Conservation (phyloP, 2,113 vertebrate species). For the Corvus cornix region DNA sequence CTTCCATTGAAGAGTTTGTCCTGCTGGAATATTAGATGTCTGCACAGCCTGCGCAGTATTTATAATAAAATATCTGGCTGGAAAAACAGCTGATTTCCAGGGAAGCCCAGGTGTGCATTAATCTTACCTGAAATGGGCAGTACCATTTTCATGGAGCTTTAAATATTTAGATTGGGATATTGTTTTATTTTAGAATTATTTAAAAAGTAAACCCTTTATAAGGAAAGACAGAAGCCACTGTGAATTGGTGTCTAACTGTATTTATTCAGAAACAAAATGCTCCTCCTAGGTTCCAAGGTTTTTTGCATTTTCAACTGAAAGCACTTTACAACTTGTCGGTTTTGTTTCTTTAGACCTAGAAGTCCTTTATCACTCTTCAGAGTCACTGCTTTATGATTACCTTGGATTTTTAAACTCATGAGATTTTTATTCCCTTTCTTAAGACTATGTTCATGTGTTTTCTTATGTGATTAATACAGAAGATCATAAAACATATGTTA, state of each 20-base stretch:
- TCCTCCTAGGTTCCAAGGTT: background rate
- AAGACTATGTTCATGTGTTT: background rate
- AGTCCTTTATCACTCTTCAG: background rate
- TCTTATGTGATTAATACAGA: background rate
- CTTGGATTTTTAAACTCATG: background rate
- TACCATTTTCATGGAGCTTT: background rate
- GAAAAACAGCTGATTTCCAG: background rate
- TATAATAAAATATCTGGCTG: background rate
- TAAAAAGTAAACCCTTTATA: background rate
- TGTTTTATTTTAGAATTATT: background rate
- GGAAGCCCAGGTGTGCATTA: background rate
- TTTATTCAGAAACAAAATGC: background rate
- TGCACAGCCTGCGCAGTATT: background rate
- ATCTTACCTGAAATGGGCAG: background rate
- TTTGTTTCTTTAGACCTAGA: background rate
- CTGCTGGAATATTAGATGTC: background rate
- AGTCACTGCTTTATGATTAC: background rate
- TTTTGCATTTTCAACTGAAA: background rate
- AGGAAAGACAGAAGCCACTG: background rate
- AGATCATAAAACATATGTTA: background rate
- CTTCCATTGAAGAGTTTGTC: background rate
- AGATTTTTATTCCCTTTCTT: background rate
- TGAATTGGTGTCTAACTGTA: background rate
- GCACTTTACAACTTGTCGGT: background rate
- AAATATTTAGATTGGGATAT: background rate